These are phyloP conservation scores for Agraylea sexmaculata DNA, from an alignment of 1,140 invertebrate genomes.

Conservation along the genomic window DNA sequence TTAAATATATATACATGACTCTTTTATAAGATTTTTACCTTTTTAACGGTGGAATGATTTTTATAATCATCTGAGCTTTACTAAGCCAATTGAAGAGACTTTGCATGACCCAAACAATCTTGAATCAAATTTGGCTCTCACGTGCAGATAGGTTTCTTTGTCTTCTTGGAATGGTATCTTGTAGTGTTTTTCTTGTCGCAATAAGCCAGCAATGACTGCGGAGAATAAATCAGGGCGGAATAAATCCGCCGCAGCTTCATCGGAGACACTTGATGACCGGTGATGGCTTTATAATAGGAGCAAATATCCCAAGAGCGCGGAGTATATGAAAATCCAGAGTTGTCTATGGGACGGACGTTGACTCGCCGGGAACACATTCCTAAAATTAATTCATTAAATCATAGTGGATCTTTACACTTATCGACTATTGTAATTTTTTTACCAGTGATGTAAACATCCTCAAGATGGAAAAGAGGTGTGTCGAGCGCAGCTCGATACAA, in stretches of 20 bases:
- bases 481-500: constrained; percentile 57
- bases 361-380: constrained; percentile 40
- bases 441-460: constrained; percentile 82
- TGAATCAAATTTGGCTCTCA: too few relatives aligned
- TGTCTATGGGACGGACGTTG: constrained; percentile 40
- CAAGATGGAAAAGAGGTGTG: constrained; percentile 63
- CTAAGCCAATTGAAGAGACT: too few relatives aligned
- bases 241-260: constrained; percentile 12
- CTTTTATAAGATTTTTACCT: too few relatives aligned
- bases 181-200: too few relatives aligned
- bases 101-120: too few relatives aligned
- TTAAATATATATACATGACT: too few relatives aligned
- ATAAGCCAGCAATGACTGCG: background rate
- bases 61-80: too few relatives aligned
- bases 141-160: too few relatives aligned
- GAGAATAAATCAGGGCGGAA: background rate
- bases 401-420: background rate
- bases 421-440: constrained; percentile 4
- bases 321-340: constrained; percentile 48
- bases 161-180: too few relatives aligned
- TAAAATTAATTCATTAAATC: constrained; percentile 16
- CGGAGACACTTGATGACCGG: constrained; percentile 16
- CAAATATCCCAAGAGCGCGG: constrained; percentile 39
- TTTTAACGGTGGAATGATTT: too few relatives aligned
- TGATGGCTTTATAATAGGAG: constrained; percentile 12